These are phyloP conservation scores for Philereme transversata DNA, from an alignment of 2,888 invertebrate species.

Conservation along the genomic window DNA sequence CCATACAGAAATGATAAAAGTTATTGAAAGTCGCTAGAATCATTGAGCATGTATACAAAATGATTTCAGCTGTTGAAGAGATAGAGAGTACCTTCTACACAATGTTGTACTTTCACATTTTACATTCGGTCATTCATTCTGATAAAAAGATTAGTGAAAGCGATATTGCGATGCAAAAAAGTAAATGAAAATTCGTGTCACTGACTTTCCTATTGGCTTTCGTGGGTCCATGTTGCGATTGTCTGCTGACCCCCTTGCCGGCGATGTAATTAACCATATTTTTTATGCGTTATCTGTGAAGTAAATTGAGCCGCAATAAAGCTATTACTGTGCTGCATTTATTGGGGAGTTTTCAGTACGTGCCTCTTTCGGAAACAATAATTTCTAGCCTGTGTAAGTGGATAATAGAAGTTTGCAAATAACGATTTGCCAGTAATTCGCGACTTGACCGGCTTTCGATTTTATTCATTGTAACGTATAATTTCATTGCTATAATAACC, in stretches of 20 bases:
- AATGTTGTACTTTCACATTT: conserved; percentile 78
- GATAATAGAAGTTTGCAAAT: conserved; percentile 26
- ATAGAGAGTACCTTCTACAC: conserved; percentile 50
- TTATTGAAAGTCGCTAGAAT: conserved; percentile 59
- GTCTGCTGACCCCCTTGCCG: conserved; percentile 62
- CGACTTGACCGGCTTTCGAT: conserved; percentile 57
- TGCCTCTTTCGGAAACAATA: conserved; percentile 42
- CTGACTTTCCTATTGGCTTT: conserved; percentile 74
- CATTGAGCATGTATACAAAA: conserved; percentile 60
- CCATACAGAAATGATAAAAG: conserved; percentile 53
- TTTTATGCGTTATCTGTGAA: conserved; percentile 32
- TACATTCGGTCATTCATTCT: conserved; percentile 73
- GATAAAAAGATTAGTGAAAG: conserved; percentile 80
- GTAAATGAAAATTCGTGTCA: conserved; percentile 80
- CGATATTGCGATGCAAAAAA: conserved; percentile 78
- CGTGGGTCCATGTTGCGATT: conserved; percentile 53
- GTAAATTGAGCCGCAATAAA: conserved; percentile 40
- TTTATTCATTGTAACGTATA: conserved; percentile 46
- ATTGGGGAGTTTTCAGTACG: conserved; percentile 46
- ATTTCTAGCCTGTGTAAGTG: conserved; percentile 37
- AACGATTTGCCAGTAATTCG: conserved; percentile 33
- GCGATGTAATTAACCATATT: conserved; percentile 40
- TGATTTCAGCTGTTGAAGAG: conserved; percentile 51
- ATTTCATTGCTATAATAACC: conserved; percentile 1
- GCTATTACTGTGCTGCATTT: conserved; percentile 40